Conservation (phyloP, 2,797 vertebrate species). For the Bufotes viridis region DNA sequence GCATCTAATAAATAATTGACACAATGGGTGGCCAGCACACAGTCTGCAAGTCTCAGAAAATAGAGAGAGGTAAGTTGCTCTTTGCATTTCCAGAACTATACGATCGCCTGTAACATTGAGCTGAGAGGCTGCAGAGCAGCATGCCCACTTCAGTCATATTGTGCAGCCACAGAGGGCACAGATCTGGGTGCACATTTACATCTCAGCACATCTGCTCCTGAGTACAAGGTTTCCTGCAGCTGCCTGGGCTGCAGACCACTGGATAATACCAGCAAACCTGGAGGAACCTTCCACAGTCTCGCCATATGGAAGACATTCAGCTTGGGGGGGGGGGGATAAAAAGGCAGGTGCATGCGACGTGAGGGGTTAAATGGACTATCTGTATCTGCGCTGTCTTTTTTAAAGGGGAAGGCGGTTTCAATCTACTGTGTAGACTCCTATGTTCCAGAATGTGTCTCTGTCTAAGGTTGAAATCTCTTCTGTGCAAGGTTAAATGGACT, state of each 20-base stretch:
- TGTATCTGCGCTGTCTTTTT: not conserved
- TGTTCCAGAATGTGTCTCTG: conserved; percentile 3
- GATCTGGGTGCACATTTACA: conserved; percentile 7
- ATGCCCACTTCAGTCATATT: not conserved
- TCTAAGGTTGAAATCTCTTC: conserved; percentile 71
- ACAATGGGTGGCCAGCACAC: conserved; percentile 69
- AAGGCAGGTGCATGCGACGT: not conserved
- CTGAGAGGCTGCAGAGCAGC: not conserved
- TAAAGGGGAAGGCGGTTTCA: not conserved
- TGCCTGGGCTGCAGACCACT: conserved; percentile 44
- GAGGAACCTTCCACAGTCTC: not conserved
- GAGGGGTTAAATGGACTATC: not conserved
- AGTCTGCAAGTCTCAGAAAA: conserved; percentile 70
- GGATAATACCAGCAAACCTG: not conserved
- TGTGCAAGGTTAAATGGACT: conserved; percentile 81
- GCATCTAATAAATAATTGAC: conserved; percentile 63
- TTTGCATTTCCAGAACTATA: conserved; percentile 23
- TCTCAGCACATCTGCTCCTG: not conserved
- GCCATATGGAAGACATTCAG: not conserved
- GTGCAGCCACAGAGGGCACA: not conserved
- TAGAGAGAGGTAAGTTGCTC: conserved; percentile 78
- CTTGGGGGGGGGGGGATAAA: not conserved
- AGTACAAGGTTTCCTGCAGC: conserved; percentile 55
- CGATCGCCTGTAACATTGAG: conserved; percentile 35
- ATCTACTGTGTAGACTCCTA: not conserved